Conservation (phyloP, 2,113 vertebrate species). For the Meriones unguiculatus region DNA sequence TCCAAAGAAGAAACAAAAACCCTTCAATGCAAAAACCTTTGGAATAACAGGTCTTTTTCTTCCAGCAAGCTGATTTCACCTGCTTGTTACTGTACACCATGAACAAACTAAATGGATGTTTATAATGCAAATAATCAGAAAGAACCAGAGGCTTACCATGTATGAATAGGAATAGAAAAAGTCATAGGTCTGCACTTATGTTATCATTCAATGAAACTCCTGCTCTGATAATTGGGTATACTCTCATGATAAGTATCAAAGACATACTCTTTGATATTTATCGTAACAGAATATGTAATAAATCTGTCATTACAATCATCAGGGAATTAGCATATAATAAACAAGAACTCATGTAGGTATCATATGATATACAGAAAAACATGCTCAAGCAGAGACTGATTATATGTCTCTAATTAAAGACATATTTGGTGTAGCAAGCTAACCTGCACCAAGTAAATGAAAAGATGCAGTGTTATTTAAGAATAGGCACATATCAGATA, state of each 20-base stretch:
- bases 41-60: not conserved
- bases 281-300: slow-evolving; percentile 22
- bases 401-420: slow-evolving; percentile 14
- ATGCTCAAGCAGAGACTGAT: not conserved
- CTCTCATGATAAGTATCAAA: not conserved
- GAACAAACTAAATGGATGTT: not conserved
- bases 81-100: not conserved
- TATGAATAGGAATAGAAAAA: not conserved
- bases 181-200: not conserved
- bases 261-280: slow-evolving; percentile 23
- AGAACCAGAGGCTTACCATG: not conserved
- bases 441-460: slow-evolving; percentile 15
- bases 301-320: not conserved
- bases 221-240: not conserved
- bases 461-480: slow-evolving; percentile 34
- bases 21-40: not conserved
- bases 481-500: slow-evolving; percentile 36
- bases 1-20: not conserved
- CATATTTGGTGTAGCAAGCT: not conserved
- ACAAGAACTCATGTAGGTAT: not conserved
- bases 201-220: not conserved
- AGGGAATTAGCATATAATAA: not conserved
- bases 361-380: not conserved
- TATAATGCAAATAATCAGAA: not conserved
- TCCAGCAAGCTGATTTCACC: not conserved